Evolutionary conservation across 1,140 invertebrate genomes (phyloP).

Genomic region (Drosophila repletoides): DNA sequence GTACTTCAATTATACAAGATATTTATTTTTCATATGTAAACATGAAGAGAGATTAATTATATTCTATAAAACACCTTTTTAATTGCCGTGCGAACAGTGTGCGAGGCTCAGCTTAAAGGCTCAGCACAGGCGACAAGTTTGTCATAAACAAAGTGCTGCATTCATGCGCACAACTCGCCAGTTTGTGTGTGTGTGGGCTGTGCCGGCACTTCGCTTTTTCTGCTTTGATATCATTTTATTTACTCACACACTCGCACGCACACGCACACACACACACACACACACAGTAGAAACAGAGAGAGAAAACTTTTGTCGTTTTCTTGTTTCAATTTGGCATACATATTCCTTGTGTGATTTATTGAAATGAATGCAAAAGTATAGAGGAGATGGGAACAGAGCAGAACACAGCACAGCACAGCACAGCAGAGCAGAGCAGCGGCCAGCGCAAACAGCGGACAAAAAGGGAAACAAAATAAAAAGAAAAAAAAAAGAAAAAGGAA

Average conservation of each 20-base stretch:
- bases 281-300: background rate
- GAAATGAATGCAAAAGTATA: conserved; percentile 48
- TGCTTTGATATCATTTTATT: conserved; percentile 9
- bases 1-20: too few species aligned
- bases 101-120: background rate
- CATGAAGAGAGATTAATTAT: too few species aligned
- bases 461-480: conserved; percentile 3
- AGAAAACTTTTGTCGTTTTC: background rate
- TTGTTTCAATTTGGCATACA: conserved; percentile 31
- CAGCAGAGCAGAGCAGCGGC: background rate
- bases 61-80: too few species aligned
- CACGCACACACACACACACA: background rate
- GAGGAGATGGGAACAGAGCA: conserved; percentile 3
- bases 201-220: background rate
- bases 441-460: conserved; percentile 3
- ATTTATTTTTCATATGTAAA: too few species aligned
- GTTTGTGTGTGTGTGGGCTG: conserved; percentile 21
- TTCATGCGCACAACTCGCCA: background rate
- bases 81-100: background rate
- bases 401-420: background rate
- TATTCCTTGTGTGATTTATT: conserved; percentile 52
- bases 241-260: too few species aligned
- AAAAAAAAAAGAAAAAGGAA: conserved; percentile 34
- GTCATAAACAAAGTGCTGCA: conserved; percentile 16
- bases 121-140: conserved; percentile 42